A percentile compares a stretch with the other conserved stretches of the same genome.
These are phyloP conservation scores for Drosophila obscura DNA, from an alignment of 1,140 invertebrate genomes.

Conservation along the genomic window DNA sequence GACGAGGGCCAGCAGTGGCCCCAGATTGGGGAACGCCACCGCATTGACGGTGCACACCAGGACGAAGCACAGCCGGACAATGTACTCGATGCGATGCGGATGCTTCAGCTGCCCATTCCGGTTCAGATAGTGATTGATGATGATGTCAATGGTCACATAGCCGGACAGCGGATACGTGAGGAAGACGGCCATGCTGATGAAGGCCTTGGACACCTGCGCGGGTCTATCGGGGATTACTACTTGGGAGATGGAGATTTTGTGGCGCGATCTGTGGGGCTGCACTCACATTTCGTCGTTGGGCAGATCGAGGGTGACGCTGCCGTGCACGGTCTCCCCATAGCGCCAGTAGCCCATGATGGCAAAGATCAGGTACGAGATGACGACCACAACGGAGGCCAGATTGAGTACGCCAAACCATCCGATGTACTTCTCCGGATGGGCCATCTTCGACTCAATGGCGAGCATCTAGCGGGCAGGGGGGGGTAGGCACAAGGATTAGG, in stretches of 20 bases:
- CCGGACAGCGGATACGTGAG: constrained; percentile 44
- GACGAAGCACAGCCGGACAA: constrained; percentile 18
- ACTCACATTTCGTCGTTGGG: constrained; percentile 42
- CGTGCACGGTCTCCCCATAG: constrained; percentile 13
- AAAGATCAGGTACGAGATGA: constrained; percentile 15
- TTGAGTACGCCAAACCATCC: constrained; percentile 35
- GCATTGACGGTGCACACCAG: constrained; percentile 35
- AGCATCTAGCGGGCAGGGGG: constrained; percentile 32
- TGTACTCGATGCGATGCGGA: constrained; percentile 20
- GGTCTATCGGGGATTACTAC: too few relatives aligned
- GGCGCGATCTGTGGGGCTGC: neutral
- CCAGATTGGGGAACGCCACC: constrained; percentile 37
- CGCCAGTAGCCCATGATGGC: constrained; percentile 58
- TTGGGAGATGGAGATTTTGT: too few relatives aligned
- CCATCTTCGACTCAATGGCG: constrained; percentile 48
- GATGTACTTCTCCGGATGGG: constrained; percentile 25
- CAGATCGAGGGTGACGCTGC: constrained; percentile 36
- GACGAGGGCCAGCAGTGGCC: constrained; percentile 35
- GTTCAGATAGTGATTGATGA: constrained; percentile 30
- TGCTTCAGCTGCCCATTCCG: neutral
- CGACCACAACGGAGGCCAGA: constrained; percentile 2
- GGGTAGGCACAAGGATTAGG: neutral
- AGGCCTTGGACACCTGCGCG: neutral
- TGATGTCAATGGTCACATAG: constrained; percentile 52
- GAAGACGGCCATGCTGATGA: constrained; percentile 30